These are phyloP conservation scores for Myotis brandtii DNA, from an alignment of 2,113 vertebrate genomes.

Conservation along the genomic window DNA sequence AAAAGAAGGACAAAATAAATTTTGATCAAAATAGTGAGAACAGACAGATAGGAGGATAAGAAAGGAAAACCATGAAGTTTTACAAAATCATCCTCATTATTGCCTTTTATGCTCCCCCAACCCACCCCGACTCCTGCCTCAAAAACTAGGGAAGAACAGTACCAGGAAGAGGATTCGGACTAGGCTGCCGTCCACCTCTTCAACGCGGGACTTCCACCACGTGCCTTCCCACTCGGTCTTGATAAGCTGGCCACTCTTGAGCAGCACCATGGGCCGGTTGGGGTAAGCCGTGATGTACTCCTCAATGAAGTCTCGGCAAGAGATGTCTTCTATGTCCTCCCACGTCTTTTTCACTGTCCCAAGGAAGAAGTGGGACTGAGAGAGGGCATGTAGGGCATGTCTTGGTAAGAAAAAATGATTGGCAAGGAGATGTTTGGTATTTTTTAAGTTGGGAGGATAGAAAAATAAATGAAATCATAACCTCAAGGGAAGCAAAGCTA, in stretches of 20 bases:
- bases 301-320: slow-evolving; percentile 97
- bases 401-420: background rate
- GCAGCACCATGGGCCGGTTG: slow-evolving; percentile 97
- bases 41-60: background rate
- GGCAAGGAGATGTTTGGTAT: background rate
- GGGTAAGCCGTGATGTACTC: slow-evolving; percentile 98
- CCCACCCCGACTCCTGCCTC: background rate
- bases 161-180: slow-evolving; percentile 99
- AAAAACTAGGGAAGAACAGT: slow-evolving; percentile 62
- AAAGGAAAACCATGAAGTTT: background rate
- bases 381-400: background rate
- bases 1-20: slow-evolving; percentile 31
- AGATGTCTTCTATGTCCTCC: slow-evolving; percentile 98
- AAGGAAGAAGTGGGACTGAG: background rate
- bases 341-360: slow-evolving; percentile 93
- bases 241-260: slow-evolving; percentile 96
- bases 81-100: background rate
- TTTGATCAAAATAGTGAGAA: background rate
- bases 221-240: slow-evolving; percentile 99
- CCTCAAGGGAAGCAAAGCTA: slow-evolving; percentile 43
- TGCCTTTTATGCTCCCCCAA: background rate
- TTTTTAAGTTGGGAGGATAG: slow-evolving; percentile 52
- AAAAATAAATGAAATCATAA: slow-evolving; percentile 44
- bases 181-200: slow-evolving; percentile 97
- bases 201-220: slow-evolving; percentile 98